Conservation (phyloP, 2,888 invertebrate species). For the Coenonympha glycerion region DNA sequence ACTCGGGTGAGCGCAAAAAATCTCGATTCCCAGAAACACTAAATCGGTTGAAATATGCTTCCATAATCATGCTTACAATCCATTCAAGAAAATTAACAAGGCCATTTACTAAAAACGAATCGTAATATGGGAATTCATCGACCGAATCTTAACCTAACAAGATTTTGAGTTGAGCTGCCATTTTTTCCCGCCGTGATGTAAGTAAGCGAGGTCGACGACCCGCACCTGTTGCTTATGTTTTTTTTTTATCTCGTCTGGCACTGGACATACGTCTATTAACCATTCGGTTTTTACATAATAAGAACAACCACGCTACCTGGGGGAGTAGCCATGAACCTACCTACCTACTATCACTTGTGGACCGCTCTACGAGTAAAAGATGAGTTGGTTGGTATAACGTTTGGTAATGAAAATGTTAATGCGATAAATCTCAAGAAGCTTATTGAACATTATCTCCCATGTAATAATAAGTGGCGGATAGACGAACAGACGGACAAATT, state of each 20-base stretch:
- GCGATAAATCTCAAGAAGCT: too few species aligned
- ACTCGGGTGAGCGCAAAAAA: conserved; percentile 1
- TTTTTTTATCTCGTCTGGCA: conserved; percentile 38
- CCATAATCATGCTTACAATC: conserved; percentile 1
- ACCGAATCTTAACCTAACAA: conserved; percentile 22
- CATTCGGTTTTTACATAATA: conserved; percentile 32
- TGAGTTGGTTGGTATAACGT: too few species aligned
- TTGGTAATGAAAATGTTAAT: too few species aligned
- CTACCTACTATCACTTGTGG: too few species aligned
- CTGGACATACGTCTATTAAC: conserved; percentile 55
- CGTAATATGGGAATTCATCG: conserved; percentile 21
- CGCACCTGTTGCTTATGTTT: conserved; percentile 55
- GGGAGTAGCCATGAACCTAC: not conserved
- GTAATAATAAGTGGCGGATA: too few species aligned
- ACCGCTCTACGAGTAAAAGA: too few species aligned
- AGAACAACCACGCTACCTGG: not conserved
- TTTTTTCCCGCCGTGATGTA: conserved; percentile 60
- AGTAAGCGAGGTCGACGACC: conserved; percentile 50
- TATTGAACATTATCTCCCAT: too few species aligned
- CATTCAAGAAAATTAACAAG: conserved; percentile 12
- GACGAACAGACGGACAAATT: too few species aligned
- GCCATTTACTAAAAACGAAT: conserved; percentile 12
- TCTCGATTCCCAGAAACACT: conserved; percentile 1
- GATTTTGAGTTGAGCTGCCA: conserved; percentile 21
- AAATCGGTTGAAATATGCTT: conserved; percentile 6